Conservation (phyloP, 2,797 vertebrate species). For the Tinamus major region DNA sequence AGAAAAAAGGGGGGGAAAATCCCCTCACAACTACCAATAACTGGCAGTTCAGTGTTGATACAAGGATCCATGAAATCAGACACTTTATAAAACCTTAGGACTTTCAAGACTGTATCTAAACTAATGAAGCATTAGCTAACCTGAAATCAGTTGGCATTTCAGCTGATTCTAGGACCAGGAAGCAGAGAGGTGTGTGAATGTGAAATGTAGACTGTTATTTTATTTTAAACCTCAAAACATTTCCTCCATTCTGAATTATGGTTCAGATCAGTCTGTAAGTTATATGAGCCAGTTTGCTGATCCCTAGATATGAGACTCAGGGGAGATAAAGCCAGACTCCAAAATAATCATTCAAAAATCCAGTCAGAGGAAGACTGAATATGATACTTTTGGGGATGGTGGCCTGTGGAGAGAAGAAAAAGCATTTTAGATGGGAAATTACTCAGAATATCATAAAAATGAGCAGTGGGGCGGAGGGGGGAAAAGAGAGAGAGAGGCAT, state of each 20-base stretch:
- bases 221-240: constrained; percentile 49
- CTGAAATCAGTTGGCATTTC: neutral
- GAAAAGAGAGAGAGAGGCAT: neutral
- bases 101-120: neutral
- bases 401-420: constrained; percentile 57
- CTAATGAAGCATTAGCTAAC: neutral
- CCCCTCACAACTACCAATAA: neutral
- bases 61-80: neutral
- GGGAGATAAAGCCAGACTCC: constrained; percentile 67
- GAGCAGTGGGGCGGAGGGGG: neutral
- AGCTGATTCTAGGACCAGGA: neutral
- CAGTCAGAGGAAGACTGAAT: constrained; percentile 57
- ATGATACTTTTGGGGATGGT: constrained; percentile 66
- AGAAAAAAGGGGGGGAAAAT: neutral
- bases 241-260: constrained; percentile 59
- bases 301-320: constrained; percentile 63
- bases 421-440: constrained; percentile 59
- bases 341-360: constrained; percentile 65
- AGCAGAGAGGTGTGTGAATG: neutral
- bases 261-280: constrained; percentile 55
- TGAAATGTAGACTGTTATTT: neutral
- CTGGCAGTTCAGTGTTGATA: neutral
- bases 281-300: constrained; percentile 63
- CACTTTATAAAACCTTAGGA: neutral
- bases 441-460: constrained; percentile 53